These are phyloP conservation scores for Catharus minimus DNA, from an alignment of 2,113 vertebrate species.

Conservation along the genomic window DNA sequence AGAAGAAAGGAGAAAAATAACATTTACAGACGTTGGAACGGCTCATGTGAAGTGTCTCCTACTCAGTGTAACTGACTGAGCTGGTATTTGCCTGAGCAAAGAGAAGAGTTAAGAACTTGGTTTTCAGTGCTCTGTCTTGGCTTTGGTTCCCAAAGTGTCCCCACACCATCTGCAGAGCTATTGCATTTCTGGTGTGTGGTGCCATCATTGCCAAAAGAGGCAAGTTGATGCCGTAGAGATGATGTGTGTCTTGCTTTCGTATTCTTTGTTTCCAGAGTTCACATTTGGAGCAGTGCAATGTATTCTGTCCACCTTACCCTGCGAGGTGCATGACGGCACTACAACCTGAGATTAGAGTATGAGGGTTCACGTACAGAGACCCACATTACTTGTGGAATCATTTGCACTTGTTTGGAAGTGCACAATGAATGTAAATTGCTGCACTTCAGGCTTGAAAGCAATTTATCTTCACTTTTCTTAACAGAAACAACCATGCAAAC, in stretches of 20 bases:
- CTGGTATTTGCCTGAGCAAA: neutral
- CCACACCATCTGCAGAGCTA: neutral
- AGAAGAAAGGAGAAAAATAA: neutral
- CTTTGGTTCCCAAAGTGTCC: neutral
- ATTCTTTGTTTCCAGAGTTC: neutral
- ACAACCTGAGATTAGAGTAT: neutral
- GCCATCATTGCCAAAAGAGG: neutral
- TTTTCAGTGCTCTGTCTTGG: neutral
- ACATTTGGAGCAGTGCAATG: neutral
- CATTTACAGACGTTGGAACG: neutral
- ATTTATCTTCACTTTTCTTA: neutral
- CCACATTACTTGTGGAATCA: neutral
- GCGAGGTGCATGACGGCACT: neutral
- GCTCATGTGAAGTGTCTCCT: neutral
- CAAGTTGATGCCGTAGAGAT: neutral
- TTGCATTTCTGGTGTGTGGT: neutral
- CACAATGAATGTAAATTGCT: neutral
- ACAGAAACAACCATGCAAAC: neutral
- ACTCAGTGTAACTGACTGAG: neutral
- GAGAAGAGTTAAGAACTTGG: neutral
- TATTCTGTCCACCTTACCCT: neutral
- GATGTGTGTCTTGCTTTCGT: fast-evolving
- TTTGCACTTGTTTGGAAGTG: neutral
- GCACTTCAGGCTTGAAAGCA: neutral
- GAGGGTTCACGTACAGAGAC: neutral